phyloP scores from a whole-genome alignment of 1,140 invertebrate genomes.

The Drosophila santomea region DNA sequence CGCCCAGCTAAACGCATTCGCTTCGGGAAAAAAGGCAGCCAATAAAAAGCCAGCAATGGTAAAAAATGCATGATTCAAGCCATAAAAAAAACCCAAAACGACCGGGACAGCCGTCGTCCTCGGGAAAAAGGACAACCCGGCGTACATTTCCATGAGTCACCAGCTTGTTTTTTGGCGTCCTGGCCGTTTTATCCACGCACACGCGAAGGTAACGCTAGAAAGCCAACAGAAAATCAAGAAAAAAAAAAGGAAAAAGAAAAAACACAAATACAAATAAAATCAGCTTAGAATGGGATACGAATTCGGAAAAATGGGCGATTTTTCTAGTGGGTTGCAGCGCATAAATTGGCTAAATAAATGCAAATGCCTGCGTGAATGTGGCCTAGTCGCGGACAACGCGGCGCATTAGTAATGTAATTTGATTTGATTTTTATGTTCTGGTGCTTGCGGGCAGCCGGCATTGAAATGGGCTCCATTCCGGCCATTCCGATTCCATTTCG shows the following conservation, averaged over 20 bases:
- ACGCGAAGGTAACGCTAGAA: slow-evolving; percentile 56
- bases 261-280: slow-evolving; percentile 15
- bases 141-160: slow-evolving; percentile 55
- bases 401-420: slow-evolving; percentile 82
- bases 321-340: slow-evolving; percentile 20
- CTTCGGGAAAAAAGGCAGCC: slow-evolving; percentile 27
- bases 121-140: slow-evolving; percentile 24
- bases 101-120: slow-evolving; percentile 28
- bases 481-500: neutral
- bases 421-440: slow-evolving; percentile 75
- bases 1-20: slow-evolving; percentile 31
- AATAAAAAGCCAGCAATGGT: slow-evolving; percentile 73
- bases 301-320: slow-evolving; percentile 36
- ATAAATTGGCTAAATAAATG: slow-evolving; percentile 77
- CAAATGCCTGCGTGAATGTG: slow-evolving; percentile 50
- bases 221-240: slow-evolving; percentile 13
- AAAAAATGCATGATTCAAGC: slow-evolving; percentile 79
- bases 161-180: slow-evolving; percentile 9
- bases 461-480: slow-evolving; percentile 2
- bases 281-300: slow-evolving; percentile 28
- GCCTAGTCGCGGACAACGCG: slow-evolving; percentile 55
- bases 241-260: slow-evolving; percentile 16
- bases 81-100: slow-evolving; percentile 57
- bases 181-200: slow-evolving; percentile 21
- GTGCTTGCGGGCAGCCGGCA: slow-evolving; percentile 9